Conservation (phyloP, 2,113 vertebrate genomes). For the Oncorhynchus masou region DNA sequence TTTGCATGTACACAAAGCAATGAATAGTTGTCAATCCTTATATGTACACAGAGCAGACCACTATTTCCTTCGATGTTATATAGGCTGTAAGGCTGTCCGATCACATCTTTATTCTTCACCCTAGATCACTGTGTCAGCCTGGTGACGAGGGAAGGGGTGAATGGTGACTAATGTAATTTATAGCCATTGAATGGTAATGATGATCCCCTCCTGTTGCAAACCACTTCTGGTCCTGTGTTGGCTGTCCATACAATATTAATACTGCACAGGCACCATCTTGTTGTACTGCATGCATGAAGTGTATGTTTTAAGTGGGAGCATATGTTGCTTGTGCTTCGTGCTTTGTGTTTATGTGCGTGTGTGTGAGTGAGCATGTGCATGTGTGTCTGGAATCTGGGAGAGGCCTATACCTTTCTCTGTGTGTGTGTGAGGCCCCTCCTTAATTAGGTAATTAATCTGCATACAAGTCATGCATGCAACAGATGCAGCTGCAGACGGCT, state of each 20-base stretch:
- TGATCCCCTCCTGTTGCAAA: conserved; percentile 17
- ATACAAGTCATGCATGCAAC: conserved; percentile 38
- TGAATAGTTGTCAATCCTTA: neutral
- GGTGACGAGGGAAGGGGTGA: conserved; percentile 11
- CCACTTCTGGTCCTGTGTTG: conserved; percentile 12
- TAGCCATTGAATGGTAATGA: neutral
- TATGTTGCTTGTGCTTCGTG: neutral
- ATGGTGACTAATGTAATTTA: conserved; percentile 2
- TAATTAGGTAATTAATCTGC: conserved; percentile 50
- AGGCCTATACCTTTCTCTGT: neutral
- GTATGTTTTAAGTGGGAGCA: too few species aligned
- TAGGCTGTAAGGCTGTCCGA: conserved; percentile 46
- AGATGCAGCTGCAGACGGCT: conserved; percentile 38
- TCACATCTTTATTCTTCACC: conserved; percentile 28
- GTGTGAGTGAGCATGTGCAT: neutral
- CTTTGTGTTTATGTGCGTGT: conserved; percentile 3
- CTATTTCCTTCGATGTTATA: conserved; percentile 18
- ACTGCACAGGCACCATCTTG: too few species aligned
- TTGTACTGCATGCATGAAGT: too few species aligned
- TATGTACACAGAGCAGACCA: neutral
- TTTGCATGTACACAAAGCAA: neutral
- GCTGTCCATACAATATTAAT: too few species aligned
- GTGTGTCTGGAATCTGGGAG: neutral
- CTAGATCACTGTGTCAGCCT: conserved; percentile 42
- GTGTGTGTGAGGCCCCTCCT: conserved; percentile 10